phyloP scores from a whole-genome alignment of 2,888 invertebrate species.

The Calliopum simillimum region DNA sequence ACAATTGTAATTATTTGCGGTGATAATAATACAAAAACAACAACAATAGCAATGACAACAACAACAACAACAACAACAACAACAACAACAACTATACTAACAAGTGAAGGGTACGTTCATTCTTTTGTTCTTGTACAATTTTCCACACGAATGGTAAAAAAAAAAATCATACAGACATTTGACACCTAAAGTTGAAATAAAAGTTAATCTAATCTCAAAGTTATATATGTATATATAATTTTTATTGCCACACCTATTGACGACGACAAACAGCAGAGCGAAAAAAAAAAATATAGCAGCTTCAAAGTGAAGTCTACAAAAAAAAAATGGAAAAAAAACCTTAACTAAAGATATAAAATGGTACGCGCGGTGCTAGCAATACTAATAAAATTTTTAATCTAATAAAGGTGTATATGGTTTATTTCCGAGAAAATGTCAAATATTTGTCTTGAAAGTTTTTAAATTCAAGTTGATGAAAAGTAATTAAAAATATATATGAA shows the following conservation, averaged over 20 bases:
- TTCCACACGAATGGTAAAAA: conserved; percentile 11
- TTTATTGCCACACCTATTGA: conserved; percentile 60
- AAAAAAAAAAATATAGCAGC: conserved; percentile 1
- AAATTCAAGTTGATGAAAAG: too few relatives aligned
- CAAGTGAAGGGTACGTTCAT: not conserved
- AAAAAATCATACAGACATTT: conserved; percentile 12
- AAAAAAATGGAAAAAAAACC: conserved; percentile 4
- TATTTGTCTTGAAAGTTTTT: too few relatives aligned
- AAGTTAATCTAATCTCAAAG: conserved; percentile 46
- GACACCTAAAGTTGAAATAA: conserved; percentile 19
- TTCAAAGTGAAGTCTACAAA: conserved; percentile 13
- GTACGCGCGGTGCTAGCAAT: too few relatives aligned
- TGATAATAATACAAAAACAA: conserved; percentile 48
- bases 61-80: conserved; percentile 35
- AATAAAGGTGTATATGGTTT: too few relatives aligned
- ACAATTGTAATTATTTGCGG: conserved; percentile 36
- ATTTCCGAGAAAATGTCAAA: too few relatives aligned
- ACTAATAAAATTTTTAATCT: too few relatives aligned
- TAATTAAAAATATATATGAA: too few relatives aligned
- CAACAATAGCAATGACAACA: conserved; percentile 52
- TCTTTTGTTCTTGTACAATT: not conserved
- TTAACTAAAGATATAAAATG: conserved; percentile 21
- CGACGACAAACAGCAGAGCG: conserved; percentile 35
- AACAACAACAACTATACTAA: not conserved
- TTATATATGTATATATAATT: too few relatives aligned